Evolutionary conservation across 2,113 vertebrate species (phyloP).

Genomic region (Helogale parvula): DNA sequence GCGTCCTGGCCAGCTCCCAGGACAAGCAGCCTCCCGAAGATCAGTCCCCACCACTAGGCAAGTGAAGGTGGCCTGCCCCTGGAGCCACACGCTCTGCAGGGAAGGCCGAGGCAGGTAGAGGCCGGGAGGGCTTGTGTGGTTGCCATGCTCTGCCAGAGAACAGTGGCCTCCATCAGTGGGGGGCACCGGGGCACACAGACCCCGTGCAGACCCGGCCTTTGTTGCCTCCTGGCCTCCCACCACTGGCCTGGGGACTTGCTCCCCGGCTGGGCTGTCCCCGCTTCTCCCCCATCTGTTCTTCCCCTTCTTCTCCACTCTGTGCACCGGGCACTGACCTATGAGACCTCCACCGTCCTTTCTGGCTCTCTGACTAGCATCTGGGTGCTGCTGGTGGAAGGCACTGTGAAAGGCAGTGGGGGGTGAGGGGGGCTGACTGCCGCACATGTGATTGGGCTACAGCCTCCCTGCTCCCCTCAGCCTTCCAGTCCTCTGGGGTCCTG

Average conservation of each 20-base stretch:
- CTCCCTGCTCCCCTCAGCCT: neutral
- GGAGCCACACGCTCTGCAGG: neutral
- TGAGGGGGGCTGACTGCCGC: neutral
- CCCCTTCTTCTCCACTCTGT: neutral
- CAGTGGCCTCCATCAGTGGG: neutral
- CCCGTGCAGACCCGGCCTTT: neutral
- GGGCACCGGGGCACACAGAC: neutral
- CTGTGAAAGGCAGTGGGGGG: neutral
- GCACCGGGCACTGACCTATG: neutral
- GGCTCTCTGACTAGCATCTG: accelerated
- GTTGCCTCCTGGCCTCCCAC: neutral
- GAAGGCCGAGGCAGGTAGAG: neutral
- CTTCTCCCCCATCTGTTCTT: accelerated
- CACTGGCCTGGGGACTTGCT: accelerated
- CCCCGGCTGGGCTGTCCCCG: accelerated
- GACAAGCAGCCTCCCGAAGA: accelerated
- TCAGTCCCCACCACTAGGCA: neutral
- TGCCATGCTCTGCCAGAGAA: neutral
- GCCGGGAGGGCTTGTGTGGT: neutral
- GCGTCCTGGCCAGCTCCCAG: too few relatives aligned
- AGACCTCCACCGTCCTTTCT: too few relatives aligned
- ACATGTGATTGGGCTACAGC: accelerated
- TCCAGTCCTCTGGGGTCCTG: accelerated
- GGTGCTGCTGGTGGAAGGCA: accelerated
- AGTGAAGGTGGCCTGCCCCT: neutral